A percentile compares a stretch with the other conserved stretches of the same genome.
Evolutionary conservation across 2,888 invertebrate species (phyloP).

Genomic region (Nomada flava): DNA sequence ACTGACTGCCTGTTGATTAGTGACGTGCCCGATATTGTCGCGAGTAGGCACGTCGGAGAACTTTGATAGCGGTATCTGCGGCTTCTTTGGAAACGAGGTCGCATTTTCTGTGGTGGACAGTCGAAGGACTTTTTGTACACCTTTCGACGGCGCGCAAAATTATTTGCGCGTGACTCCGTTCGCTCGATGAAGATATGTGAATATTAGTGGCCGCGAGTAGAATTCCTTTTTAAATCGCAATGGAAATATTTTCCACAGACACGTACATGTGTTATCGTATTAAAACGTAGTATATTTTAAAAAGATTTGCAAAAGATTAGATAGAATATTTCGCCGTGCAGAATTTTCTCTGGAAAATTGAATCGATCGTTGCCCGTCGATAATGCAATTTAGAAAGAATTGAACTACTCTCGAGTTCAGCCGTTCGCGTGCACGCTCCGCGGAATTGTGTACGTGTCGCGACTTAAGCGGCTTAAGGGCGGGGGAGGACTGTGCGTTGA

Average conservation of each 20-base stretch:
- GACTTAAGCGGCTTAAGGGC: constrained; percentile 56
- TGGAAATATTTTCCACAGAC: too few species aligned
- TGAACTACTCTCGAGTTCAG: background rate
- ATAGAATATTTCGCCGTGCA: background rate
- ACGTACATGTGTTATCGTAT: too few species aligned
- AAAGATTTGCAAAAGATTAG: too few species aligned
- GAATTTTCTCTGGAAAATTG: background rate
- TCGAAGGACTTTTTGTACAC: background rate
- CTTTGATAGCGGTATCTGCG: background rate
- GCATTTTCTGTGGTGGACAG: too few species aligned
- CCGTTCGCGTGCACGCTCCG: background rate
- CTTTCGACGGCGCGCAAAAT: background rate
- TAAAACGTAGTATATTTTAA: too few species aligned
- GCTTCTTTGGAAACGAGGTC: background rate
- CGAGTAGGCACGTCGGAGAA: background rate
- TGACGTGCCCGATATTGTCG: background rate
- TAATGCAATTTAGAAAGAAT: constrained; percentile 42
- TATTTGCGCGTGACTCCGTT: background rate
- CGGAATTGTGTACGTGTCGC: constrained; percentile 35
- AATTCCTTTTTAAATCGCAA: too few species aligned
- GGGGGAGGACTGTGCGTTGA: constrained; percentile 21
- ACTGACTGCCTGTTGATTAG: constrained; percentile 7
- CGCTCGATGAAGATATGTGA: too few species aligned
- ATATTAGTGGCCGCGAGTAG: too few species aligned
- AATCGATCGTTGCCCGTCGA: constrained; percentile 14